Conservation (phyloP, 2,888 invertebrate genomes). For the Chironomus riparius region DNA sequence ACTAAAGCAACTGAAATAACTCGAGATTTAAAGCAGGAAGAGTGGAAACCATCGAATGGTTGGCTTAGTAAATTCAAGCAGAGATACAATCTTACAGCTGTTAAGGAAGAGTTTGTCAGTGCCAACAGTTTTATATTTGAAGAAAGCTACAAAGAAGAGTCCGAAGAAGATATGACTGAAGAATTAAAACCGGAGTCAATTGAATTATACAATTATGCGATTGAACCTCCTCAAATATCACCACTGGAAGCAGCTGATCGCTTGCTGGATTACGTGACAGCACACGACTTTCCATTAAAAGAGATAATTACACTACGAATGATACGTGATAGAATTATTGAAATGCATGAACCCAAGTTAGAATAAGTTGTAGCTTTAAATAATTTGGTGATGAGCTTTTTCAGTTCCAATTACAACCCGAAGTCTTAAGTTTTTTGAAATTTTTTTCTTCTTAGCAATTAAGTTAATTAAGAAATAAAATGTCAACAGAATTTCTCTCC, state of each 20-base stretch:
- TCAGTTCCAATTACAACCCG: too few species aligned
- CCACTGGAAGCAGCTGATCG: neutral
- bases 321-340: neutral
- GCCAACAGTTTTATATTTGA: neutral
- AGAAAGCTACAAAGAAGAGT: neutral
- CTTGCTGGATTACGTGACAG: neutral
- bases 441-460: too few species aligned
- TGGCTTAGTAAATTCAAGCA: slow-evolving; percentile 2
- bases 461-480: too few species aligned
- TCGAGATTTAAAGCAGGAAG: neutral
- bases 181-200: neutral
- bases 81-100: neutral
- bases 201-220: neutral
- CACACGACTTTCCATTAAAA: neutral
- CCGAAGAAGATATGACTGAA: neutral
- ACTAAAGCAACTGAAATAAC: neutral
- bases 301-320: neutral
- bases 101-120: neutral
- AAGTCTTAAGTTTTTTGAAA: too few species aligned
- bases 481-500: neutral
- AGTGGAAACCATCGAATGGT: neutral
- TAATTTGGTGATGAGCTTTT: too few species aligned
- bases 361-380: neutral
- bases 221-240: neutral
- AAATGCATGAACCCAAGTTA: neutral